These are phyloP conservation scores for Cancer borealis DNA, from an alignment of 2,888 invertebrate species.

Conservation along the genomic window DNA sequence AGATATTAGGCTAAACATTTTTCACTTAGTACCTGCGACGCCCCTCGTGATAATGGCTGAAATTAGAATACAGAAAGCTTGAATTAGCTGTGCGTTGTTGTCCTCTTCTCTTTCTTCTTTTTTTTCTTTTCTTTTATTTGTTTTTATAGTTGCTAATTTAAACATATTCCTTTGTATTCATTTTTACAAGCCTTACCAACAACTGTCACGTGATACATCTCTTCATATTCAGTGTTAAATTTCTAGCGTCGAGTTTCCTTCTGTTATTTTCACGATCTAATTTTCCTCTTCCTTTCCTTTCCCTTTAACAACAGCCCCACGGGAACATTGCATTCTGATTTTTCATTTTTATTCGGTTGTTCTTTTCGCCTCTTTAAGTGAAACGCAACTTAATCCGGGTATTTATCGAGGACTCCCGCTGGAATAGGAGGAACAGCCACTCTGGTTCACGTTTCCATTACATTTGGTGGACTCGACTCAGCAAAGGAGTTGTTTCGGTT, in stretches of 20 bases:
- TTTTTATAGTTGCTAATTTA: background rate
- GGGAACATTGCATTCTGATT: too few species aligned
- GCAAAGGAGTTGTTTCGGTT: background rate
- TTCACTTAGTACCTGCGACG: background rate
- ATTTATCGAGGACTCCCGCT: background rate
- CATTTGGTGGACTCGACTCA: background rate
- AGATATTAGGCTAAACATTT: background rate
- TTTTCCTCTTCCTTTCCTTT: background rate
- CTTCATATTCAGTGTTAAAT: background rate
- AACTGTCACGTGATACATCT: background rate
- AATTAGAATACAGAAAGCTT: background rate
- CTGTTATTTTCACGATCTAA: background rate
- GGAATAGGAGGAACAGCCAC: too few species aligned
- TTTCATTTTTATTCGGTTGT: background rate
- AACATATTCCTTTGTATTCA: background rate
- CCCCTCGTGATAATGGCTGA: background rate
- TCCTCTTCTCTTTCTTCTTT: background rate
- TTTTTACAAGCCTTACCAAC: background rate
- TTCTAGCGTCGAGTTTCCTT: background rate
- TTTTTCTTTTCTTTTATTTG: background rate
- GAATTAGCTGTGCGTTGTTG: background rate
- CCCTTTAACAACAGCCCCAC: constrained; percentile 3
- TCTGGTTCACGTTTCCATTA: background rate
- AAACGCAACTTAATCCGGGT: background rate
- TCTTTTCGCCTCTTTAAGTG: background rate